phyloP scores from a whole-genome alignment of 2,888 invertebrate species.

The Polydrusus pterygomalis region DNA sequence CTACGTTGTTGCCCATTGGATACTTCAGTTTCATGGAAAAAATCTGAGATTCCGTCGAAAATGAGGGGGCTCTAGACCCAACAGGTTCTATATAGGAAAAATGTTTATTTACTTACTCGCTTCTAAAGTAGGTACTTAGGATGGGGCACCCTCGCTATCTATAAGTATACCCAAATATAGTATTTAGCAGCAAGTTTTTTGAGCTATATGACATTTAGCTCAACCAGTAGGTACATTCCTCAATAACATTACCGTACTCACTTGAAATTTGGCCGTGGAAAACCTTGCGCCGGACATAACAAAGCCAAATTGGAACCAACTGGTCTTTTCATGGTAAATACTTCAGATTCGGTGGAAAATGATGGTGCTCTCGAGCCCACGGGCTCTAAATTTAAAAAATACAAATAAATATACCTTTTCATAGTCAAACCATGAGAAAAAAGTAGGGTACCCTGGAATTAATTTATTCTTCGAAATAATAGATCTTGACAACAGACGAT shows the following conservation, averaged over 20 bases:
- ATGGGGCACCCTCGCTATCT: constrained; percentile 12
- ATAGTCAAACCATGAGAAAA: no score
- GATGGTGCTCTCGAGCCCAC: constrained; percentile 71
- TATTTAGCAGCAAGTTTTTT: no score
- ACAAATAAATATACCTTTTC: neutral
- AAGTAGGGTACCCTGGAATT: no score
- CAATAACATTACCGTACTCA: constrained; percentile 41
- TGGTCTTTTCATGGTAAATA: constrained; percentile 60
- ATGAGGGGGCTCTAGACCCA: constrained; percentile 73
- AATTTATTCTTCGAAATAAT: no score
- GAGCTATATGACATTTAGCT: no score
- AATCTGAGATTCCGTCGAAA: constrained; percentile 70
- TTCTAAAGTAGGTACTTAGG: neutral
- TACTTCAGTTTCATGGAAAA: constrained; percentile 60
- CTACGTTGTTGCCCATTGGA: constrained; percentile 72
- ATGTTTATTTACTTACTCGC: constrained; percentile 4
- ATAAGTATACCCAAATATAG: neutral
- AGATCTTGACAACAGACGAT: no score
- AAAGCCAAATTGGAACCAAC: constrained; percentile 77
- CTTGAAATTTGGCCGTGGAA: constrained; percentile 76
- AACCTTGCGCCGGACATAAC: constrained; percentile 86
- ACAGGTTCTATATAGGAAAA: constrained; percentile 72
- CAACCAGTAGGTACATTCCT: no score
- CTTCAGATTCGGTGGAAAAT: constrained; percentile 67
- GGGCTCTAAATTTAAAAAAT: constrained; percentile 66